Conservation (phyloP, 2,888 invertebrate species). For the Lypha dubia region DNA sequence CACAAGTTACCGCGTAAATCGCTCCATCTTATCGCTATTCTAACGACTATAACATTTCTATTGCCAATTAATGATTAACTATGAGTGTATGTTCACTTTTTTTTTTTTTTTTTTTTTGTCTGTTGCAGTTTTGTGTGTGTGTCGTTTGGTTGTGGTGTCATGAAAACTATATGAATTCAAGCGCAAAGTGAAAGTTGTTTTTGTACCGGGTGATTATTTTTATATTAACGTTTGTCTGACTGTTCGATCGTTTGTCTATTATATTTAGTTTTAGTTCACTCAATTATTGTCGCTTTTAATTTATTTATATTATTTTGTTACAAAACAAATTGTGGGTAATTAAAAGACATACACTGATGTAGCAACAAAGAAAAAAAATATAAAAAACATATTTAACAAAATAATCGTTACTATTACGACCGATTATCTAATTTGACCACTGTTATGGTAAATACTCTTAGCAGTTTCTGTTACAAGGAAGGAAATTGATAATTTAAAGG, state of each 20-base stretch:
- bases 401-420: too few relatives aligned
- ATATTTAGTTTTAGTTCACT: not conserved
- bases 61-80: not conserved
- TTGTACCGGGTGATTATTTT: slow-evolving; percentile 52
- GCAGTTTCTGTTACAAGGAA: too few relatives aligned
- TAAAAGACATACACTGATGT: too few relatives aligned
- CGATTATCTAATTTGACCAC: too few relatives aligned
- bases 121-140: slow-evolving; percentile 1
- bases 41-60: slow-evolving; percentile 3
- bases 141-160: slow-evolving; percentile 54
- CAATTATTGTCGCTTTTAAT: not conserved
- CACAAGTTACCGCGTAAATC: not conserved
- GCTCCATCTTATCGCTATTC: not conserved
- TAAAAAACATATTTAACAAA: too few relatives aligned
- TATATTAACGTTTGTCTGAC: not conserved
- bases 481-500: too few relatives aligned
- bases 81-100: not conserved
- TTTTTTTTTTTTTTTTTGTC: not conserved
- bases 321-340: too few relatives aligned
- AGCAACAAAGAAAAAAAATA: too few relatives aligned
- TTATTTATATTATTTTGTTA: too few relatives aligned
- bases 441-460: too few relatives aligned
- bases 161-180: slow-evolving; percentile 77
- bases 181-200: slow-evolving; percentile 81
- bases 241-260: not conserved